Evolutionary conservation across 2,113 vertebrate genomes (phyloP).

Genomic region (Clarias macrocephalus): DNA sequence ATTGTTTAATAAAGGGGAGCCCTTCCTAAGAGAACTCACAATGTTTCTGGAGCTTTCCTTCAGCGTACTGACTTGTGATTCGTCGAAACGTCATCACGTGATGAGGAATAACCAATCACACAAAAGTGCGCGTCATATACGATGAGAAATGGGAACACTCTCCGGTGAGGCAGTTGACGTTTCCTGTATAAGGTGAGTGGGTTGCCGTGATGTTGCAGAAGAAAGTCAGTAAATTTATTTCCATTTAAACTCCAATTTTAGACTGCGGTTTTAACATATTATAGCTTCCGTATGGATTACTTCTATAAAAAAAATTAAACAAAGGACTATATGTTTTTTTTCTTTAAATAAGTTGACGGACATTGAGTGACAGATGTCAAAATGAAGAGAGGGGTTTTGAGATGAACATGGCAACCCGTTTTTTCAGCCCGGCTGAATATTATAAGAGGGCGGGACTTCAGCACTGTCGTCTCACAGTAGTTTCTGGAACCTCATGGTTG

Average conservation of each 20-base stretch:
- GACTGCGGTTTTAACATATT: neutral
- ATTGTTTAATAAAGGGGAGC: neutral
- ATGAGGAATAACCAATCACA: slow-evolving; percentile 5
- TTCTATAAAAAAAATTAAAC: neutral
- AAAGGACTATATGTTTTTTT: neutral
- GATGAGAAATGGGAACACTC: neutral
- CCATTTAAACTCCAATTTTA: too few relatives aligned
- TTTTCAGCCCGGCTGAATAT: neutral
- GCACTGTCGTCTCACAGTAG: slow-evolving; percentile 66
- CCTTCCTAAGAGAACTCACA: neutral
- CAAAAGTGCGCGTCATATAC: neutral
- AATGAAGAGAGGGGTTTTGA: neutral
- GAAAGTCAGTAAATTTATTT: accelerated
- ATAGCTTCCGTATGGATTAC: neutral
- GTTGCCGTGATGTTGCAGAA: slow-evolving; percentile 19
- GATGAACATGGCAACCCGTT: slow-evolving; percentile 61
- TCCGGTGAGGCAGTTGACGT: neutral
- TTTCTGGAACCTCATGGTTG: slow-evolving; percentile 80
- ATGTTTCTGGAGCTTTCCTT: slow-evolving; percentile 7
- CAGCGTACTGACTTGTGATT: neutral
- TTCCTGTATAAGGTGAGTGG: neutral
- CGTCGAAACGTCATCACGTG: too few relatives aligned
- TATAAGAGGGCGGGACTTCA: slow-evolving; percentile 63
- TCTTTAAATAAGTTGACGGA: neutral
- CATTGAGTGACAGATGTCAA: neutral